Evolutionary conservation across 1,140 invertebrate species (phyloP).

Genomic region (Chironomus tepperi): DNA sequence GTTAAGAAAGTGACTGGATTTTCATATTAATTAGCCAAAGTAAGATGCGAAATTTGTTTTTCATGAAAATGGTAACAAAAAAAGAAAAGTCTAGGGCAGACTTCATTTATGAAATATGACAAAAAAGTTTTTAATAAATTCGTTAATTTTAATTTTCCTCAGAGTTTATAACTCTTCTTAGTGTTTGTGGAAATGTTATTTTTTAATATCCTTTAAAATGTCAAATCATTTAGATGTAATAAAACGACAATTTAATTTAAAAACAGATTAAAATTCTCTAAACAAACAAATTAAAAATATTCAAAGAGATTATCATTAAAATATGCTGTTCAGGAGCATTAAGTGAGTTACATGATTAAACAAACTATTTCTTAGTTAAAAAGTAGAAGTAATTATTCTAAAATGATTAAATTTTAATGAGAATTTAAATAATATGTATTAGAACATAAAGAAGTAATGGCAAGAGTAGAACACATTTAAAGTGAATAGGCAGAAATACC

Average conservation of each 20-base stretch:
- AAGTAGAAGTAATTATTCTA: background rate
- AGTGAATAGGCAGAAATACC: background rate
- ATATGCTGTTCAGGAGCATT: background rate
- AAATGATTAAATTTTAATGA: constrained; percentile 10
- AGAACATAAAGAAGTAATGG: background rate
- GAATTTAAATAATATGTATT: background rate
- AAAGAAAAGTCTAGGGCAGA: background rate
- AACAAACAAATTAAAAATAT: background rate
- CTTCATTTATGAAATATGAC: too few species aligned
- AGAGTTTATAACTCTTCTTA: background rate
- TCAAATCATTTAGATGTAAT: too few species aligned
- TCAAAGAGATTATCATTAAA: background rate
- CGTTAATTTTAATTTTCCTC: background rate
- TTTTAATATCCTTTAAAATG: too few species aligned
- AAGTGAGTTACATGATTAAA: background rate
- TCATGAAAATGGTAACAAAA: background rate
- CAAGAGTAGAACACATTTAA: background rate
- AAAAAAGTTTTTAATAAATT: background rate
- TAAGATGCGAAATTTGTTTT: background rate
- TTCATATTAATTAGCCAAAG: background rate
- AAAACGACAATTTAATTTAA: too few species aligned
- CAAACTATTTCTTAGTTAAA: background rate
- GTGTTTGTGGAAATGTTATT: background rate
- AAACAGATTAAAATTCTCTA: too few species aligned
- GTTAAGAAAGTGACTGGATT: constrained; percentile 6